A percentile compares a stretch with the other conserved stretches of the same genome.
phyloP scores from a whole-genome alignment of 2,797 vertebrate species.

The Galaxias olidus region DNA sequence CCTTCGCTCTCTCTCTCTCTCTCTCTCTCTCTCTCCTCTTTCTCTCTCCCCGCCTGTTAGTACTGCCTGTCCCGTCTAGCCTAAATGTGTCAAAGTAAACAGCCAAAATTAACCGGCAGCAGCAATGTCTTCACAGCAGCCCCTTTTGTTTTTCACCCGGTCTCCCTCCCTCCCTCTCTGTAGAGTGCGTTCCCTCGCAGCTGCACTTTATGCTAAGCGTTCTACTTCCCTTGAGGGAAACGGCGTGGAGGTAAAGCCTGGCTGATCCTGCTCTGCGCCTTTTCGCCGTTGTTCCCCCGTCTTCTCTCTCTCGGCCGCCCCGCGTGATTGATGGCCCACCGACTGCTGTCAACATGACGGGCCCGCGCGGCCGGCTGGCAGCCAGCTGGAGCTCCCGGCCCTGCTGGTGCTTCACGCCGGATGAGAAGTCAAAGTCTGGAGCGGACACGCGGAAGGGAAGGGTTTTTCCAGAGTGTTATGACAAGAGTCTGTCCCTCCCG shows the following conservation, averaged over 20 bases:
- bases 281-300: constrained; percentile 19
- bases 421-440: no score
- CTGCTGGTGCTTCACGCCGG: no score
- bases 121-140: constrained; percentile 34
- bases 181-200: constrained; percentile 31
- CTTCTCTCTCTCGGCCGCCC: constrained; percentile 25
- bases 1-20: constrained; percentile 35
- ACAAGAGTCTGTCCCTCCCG: no score
- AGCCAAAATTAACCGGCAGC: constrained; percentile 49
- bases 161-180: constrained; percentile 20
- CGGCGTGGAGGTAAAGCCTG: no score
- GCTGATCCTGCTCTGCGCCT: no score
- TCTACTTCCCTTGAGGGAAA: no score
- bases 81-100: constrained; percentile 68
- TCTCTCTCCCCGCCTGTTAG: constrained; percentile 54
- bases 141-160: constrained; percentile 28
- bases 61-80: constrained; percentile 57
- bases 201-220: background rate
- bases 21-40: constrained; percentile 40
- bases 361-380: no score
- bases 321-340: no score
- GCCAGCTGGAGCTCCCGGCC: no score
- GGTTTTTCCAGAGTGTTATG: no score
- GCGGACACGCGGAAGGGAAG: no score
- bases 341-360: no score